Base-by-base conservation (phyloP, 30 jellyfish, hydroid and myxozoan species). In the Morbakka virulenta region DNA sequence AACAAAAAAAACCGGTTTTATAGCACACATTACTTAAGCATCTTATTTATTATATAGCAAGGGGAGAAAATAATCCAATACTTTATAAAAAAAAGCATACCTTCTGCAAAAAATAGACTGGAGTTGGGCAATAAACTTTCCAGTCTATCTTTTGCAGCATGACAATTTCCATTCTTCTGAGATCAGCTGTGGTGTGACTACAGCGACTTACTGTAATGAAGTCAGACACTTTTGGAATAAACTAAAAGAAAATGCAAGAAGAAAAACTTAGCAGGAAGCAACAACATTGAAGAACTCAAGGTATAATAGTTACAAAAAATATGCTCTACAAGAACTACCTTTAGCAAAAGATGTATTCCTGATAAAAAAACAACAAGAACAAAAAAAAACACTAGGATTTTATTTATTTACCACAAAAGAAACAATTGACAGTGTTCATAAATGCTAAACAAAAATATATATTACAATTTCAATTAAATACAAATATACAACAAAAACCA, bases 161-260 rank as follows among this genome's bases (percentile, higher is more conserved):
- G 62, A 84, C 79, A 4, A 77, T 28, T 49, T 84, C 95, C 95
- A 84, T 84, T 36, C 95, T 48, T 49, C 64, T 52, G 61, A 84
- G 21, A 50, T 84, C 95, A 0, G 85, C 53, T 27, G 85, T 89
- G 47, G 82, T 84, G 32, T 82, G 69, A 50, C 62, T 77, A 22
- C 87, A 76, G 70, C 87, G 67, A 70, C 95, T 74, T n/a, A 84
- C 87, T 33, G 64, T 68, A 53, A 84, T 85, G 62, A 84, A 74
- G 72, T 84, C 95, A 52, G 88, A 20, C 17, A 85, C 95, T 76
- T 62, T 74, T 72, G 95, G 95, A 41, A 84, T 89, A 84, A 84
- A 84, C 95, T 84, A 52, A 23, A 72, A 83, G 3, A 30, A 0
- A 64, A 64, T 3, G 24, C 2, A 29, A 12, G 2, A 0, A 50